Evolutionary conservation across 2,888 invertebrate genomes (phyloP).

Genomic region (Papilio demoleus): DNA sequence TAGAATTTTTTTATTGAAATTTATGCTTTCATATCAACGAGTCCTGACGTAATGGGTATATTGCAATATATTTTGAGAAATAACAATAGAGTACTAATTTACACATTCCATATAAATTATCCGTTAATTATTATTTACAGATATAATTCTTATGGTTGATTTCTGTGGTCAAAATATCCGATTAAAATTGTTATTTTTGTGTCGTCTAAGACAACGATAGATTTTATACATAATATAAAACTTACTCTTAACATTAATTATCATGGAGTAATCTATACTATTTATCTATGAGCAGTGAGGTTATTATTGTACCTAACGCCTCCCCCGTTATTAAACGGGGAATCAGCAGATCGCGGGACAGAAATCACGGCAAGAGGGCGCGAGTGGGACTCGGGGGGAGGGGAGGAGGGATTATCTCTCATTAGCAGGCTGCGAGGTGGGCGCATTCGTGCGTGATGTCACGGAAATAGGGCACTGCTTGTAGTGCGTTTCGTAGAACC

Average conservation of each 20-base stretch:
- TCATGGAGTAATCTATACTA: background rate
- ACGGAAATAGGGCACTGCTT: conserved; percentile 24
- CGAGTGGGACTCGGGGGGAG: conserved; percentile 31
- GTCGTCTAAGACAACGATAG: too few relatives aligned
- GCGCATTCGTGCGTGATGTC: conserved; percentile 61
- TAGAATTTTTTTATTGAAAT: too few relatives aligned
- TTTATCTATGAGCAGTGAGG: conserved; percentile 33
- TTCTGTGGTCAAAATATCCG: too few relatives aligned
- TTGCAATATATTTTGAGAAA: too few relatives aligned
- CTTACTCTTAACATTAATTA: background rate
- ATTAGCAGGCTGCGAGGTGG: conserved; percentile 63
- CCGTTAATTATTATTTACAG: too few relatives aligned
- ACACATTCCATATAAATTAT: too few relatives aligned
- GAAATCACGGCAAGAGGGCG: conserved; percentile 46
- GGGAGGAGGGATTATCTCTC: conserved; percentile 69
- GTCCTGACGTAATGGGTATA: too few relatives aligned
- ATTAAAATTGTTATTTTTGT: too few relatives aligned
- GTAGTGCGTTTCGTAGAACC: background rate
- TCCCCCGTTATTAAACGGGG: conserved; percentile 45
- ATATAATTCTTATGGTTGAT: too few relatives aligned
- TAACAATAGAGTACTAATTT: too few relatives aligned
- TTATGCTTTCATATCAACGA: too few relatives aligned
- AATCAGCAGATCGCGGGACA: conserved; percentile 55
- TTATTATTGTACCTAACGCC: conserved; percentile 47
- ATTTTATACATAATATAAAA: too few relatives aligned